phyloP scores from a whole-genome alignment of 92 coral and sea anemone genomes.

The Pocillopora meandrina region DNA sequence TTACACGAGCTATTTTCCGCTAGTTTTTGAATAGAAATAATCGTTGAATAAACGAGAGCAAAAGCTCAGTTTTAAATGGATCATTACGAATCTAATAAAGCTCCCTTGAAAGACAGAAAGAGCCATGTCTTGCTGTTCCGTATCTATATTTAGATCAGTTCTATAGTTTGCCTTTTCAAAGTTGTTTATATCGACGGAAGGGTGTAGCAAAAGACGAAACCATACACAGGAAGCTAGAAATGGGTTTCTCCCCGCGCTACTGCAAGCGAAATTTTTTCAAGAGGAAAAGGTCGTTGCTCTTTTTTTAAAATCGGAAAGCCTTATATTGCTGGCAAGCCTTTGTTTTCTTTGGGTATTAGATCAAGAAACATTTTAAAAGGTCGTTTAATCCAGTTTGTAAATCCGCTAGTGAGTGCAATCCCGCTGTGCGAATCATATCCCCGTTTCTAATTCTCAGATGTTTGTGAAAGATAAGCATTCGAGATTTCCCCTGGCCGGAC shows the following conservation, averaged over 20 bases:
- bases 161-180: constrained; percentile 2
- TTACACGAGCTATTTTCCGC: background rate
- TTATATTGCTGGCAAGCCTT: background rate
- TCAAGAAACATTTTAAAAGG: background rate
- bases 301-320: background rate
- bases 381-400: background rate
- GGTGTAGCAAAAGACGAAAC: constrained; percentile 17
- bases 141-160: constrained; percentile 22
- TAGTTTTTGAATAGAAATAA: background rate
- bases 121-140: background rate
- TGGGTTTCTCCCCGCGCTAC: background rate
- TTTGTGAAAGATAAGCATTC: constrained; percentile 26
- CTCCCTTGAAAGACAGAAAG: background rate
- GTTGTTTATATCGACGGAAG: constrained; percentile 22
- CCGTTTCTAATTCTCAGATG: constrained; percentile 42
- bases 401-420: constrained; percentile 1
- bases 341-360: constrained; percentile 20
- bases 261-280: constrained; percentile 19
- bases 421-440: constrained; percentile 28
- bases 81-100: constrained; percentile 8
- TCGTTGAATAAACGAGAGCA: background rate
- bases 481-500: constrained; percentile 36
- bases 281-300: background rate
- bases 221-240: constrained; percentile 22
- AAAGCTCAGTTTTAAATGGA: background rate